Percentiles rank a stretch among this genome's conserved stretches.
phyloP scores from a whole-genome alignment of 2,888 invertebrate genomes.

The Glyphotaelius pellucidus region DNA sequence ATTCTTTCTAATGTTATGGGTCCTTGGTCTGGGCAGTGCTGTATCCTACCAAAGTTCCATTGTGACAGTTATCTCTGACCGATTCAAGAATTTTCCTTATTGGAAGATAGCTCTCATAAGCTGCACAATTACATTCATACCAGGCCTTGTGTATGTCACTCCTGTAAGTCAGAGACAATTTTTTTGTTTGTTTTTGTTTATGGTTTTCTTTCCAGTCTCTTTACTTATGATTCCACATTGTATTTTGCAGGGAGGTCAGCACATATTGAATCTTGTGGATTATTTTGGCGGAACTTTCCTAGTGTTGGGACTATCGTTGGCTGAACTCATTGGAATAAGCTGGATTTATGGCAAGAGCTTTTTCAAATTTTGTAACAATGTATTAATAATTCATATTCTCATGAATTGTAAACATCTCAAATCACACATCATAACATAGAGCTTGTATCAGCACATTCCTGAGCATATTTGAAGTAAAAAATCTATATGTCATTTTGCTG shows the following conservation, averaged over 20 bases:
- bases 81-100: constrained; percentile 79
- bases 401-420: too few species aligned
- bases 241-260: constrained; percentile 78
- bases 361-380: background rate
- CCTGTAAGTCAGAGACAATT: constrained; percentile 76
- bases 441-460: too few species aligned
- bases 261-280: constrained; percentile 79
- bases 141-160: constrained; percentile 85
- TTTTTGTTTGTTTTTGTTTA: background rate
- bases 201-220: background rate
- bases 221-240: background rate
- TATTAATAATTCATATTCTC: too few species aligned
- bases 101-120: constrained; percentile 79
- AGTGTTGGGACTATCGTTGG: constrained; percentile 77
- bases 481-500: too few species aligned
- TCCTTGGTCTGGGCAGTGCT: constrained; percentile 87
- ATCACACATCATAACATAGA: too few species aligned
- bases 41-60: constrained; percentile 84
- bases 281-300: constrained; percentile 80
- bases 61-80: constrained; percentile 83
- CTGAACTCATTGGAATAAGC: constrained; percentile 77
- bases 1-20: constrained; percentile 90
- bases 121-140: constrained; percentile 78
- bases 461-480: too few species aligned
- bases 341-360: constrained; percentile 78